Percentiles rank a stretch among this genome's conserved stretches.
Conservation (phyloP, 2,113 vertebrate genomes). For the Caranx ignobilis region DNA sequence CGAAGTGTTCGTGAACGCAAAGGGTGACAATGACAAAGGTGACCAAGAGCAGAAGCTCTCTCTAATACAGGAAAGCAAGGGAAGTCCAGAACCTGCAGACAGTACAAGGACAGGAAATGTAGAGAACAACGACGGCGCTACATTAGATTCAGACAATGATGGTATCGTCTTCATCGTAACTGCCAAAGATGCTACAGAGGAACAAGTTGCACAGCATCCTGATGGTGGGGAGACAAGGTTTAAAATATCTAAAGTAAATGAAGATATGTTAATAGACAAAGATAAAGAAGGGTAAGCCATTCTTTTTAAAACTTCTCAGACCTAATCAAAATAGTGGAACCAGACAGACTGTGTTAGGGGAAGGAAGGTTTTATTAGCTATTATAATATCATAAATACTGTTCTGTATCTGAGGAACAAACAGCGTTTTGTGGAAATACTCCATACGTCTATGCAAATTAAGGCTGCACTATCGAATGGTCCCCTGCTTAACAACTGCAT, state of each 20-base stretch:
- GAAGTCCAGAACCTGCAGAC: constrained; percentile 62
- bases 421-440: not conserved
- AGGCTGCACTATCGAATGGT: not conserved
- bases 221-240: constrained; percentile 58
- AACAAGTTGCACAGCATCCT: constrained; percentile 35
- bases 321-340: not conserved
- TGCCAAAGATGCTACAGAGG: not conserved
- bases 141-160: constrained; percentile 81
- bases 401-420: constrained; percentile 12
- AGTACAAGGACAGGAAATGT: constrained; percentile 60
- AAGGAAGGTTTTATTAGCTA: not conserved
- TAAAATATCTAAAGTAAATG: constrained; percentile 70
- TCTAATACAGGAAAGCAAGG: constrained; percentile 52
- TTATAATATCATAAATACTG: not conserved
- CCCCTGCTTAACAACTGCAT: not conserved
- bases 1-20: constrained; percentile 80
- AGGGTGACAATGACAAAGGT: not conserved
- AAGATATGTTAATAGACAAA: constrained; percentile 10
- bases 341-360: not conserved
- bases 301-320: not conserved
- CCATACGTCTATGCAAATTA: not conserved
- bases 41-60: constrained; percentile 34
- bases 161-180: constrained; percentile 48
- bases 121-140: constrained; percentile 62
- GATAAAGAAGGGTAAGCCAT: constrained; percentile 63